phyloP scores from a whole-genome alignment of 1,140 invertebrate species.

The Globodera rostochiensis region DNA sequence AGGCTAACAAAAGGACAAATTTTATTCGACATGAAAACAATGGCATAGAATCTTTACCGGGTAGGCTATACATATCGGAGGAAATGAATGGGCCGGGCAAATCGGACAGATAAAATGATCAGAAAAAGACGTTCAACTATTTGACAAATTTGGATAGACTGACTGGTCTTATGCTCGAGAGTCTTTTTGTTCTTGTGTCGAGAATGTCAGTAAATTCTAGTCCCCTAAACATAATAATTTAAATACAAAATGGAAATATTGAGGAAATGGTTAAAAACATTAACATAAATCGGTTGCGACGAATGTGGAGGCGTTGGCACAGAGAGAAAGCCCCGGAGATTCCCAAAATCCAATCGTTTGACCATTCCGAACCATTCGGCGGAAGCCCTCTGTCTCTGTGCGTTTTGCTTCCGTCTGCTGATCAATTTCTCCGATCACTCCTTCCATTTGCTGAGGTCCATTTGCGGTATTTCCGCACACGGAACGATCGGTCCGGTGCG shows the following conservation, averaged over 20 bases:
- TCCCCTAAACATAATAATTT: no score
- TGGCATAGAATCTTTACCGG: neutral
- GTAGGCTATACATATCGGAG: neutral
- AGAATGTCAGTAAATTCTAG: no score
- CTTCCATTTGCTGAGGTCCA: slow-evolving; percentile 62
- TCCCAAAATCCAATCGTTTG: neutral
- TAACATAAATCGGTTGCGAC: no score
- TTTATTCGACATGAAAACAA: neutral
- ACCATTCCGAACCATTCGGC: no score
- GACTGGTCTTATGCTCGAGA: no score
- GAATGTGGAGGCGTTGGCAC: no score
- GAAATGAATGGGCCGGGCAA: neutral
- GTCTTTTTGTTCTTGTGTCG: no score
- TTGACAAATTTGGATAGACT: no score
- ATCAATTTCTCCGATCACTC: slow-evolving; percentile 28
- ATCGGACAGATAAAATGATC: neutral
- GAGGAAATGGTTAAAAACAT: no score
- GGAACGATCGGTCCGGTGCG: slow-evolving; percentile 55
- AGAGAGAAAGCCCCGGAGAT: neutral
- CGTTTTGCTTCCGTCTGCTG: neutral
- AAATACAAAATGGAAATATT: no score
- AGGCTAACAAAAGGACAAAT: neutral
- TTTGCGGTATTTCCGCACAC: slow-evolving; percentile 63
- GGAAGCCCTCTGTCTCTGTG: neutral
- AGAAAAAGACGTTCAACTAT: no score